These are phyloP conservation scores for Caenorhabditis sinica DNA, from an alignment of 2,888 invertebrate genomes.

Conservation along the genomic window DNA sequence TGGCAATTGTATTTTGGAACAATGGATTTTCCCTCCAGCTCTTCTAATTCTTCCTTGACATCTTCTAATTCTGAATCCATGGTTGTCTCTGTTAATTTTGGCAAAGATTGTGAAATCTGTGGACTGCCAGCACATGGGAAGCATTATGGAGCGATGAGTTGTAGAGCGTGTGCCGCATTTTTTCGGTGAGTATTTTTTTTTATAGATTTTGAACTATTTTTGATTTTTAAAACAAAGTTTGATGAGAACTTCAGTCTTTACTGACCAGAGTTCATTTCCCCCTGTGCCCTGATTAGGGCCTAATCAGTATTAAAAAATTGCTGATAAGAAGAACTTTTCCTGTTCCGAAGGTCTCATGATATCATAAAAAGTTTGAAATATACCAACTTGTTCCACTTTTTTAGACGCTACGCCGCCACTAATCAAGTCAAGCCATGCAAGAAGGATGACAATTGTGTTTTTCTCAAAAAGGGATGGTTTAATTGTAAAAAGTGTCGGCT, in stretches of 20 bases:
- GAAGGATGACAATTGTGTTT: slow-evolving; percentile 25
- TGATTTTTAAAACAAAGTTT: too few species aligned
- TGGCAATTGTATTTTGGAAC: not conserved
- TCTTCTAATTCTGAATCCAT: not conserved
- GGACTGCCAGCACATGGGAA: slow-evolving; percentile 59
- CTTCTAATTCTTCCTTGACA: not conserved
- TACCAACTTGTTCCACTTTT: too few species aligned
- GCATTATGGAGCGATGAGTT: slow-evolving; percentile 51
- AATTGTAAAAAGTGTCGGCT: slow-evolving; percentile 60
- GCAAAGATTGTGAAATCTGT: slow-evolving; percentile 55
- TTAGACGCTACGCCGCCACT: slow-evolving; percentile 26
- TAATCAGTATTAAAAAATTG: not conserved
- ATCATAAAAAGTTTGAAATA: not conserved
- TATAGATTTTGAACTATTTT: not conserved
- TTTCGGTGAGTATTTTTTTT: slow-evolving; percentile 42
- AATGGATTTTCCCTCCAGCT: not conserved
- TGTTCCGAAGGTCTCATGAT: not conserved
- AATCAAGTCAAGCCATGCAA: slow-evolving; percentile 24
- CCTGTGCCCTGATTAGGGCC: too few species aligned
- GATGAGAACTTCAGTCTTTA: too few species aligned
- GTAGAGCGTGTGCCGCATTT: slow-evolving; percentile 67
- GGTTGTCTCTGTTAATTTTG: not conserved
- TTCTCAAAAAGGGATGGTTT: slow-evolving; percentile 57
- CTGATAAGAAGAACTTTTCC: not conserved
- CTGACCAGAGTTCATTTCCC: not conserved